Evolutionary conservation across 2,888 invertebrate species (phyloP).

Genomic region (Drosophila peninsularis): DNA sequence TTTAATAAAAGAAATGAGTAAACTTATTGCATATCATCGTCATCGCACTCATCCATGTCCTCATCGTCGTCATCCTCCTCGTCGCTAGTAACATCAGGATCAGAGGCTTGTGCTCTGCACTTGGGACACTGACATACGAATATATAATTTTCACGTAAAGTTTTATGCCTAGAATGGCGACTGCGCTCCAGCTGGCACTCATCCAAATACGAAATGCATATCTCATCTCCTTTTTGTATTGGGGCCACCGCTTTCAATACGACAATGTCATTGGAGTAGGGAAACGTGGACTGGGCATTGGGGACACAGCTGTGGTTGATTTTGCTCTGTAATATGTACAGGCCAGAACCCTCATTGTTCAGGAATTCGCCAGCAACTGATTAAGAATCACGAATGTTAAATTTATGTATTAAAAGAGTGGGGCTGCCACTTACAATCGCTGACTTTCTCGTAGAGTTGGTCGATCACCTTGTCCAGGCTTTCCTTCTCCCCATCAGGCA

Average conservation of each 20-base stretch:
- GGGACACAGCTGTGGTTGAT: constrained; percentile 97
- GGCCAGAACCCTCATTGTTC: constrained; percentile 96
- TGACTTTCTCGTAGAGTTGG: constrained; percentile 92
- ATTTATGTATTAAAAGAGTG: neutral
- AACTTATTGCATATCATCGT: constrained; percentile 56
- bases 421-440: constrained; percentile 87
- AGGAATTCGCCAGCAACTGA: constrained; percentile 88
- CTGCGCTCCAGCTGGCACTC: constrained; percentile 92
- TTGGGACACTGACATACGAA: constrained; percentile 93
- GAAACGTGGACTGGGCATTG: constrained; percentile 94
- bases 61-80: constrained; percentile 87
- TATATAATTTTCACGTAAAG: constrained; percentile 90
- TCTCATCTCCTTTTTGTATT: constrained; percentile 93
- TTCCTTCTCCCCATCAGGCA: constrained; percentile 88
- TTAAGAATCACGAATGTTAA: neutral
- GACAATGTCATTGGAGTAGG: constrained; percentile 91
- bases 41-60: constrained; percentile 74
- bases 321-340: constrained; percentile 93
- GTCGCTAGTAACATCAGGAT: constrained; percentile 93
- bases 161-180: constrained; percentile 94
- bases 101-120: constrained; percentile 89
- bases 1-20: neutral
- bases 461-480: constrained; percentile 92
- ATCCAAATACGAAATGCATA: constrained; percentile 95
- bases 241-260: constrained; percentile 89